phyloP scores from a whole-genome alignment of 2,797 vertebrate species.

The Gymnothorax reevesii region DNA sequence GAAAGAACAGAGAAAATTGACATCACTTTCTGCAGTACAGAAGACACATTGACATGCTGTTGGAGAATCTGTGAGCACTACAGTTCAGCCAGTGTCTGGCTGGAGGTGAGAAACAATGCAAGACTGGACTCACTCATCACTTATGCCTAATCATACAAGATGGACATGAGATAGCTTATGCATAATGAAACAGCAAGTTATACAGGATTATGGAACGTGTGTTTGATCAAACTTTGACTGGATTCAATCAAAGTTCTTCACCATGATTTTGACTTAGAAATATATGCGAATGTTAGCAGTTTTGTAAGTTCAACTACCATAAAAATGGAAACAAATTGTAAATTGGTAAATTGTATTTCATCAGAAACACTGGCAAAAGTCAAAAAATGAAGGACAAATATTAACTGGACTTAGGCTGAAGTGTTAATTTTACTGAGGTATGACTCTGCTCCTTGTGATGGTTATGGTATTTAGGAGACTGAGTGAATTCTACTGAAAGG shows the following conservation, averaged over 20 bases:
- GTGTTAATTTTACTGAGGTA: constrained; percentile 7
- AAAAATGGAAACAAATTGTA: background rate
- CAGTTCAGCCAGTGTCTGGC: constrained; percentile 43
- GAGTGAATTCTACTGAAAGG: constrained; percentile 66
- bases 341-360: background rate
- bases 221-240: constrained; percentile 46
- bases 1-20: constrained; percentile 64
- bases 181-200: constrained; percentile 23
- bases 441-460: background rate
- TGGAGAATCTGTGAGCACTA: constrained; percentile 53
- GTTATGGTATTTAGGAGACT: background rate
- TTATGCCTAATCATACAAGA: constrained; percentile 74
- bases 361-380: background rate
- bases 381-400: background rate
- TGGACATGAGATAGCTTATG: constrained; percentile 56
- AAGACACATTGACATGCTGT: constrained; percentile 61
- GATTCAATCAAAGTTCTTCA: background rate
- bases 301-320: background rate
- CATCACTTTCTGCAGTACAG: constrained; percentile 58
- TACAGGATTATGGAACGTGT: constrained; percentile 50
- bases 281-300: background rate
- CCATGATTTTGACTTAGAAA: background rate
- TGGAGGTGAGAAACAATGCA: constrained; percentile 47
- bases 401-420: background rate
- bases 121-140: constrained; percentile 68